These are phyloP conservation scores for Mechanitis mazaeus DNA, from an alignment of 2,888 invertebrate genomes.

Conservation along the genomic window DNA sequence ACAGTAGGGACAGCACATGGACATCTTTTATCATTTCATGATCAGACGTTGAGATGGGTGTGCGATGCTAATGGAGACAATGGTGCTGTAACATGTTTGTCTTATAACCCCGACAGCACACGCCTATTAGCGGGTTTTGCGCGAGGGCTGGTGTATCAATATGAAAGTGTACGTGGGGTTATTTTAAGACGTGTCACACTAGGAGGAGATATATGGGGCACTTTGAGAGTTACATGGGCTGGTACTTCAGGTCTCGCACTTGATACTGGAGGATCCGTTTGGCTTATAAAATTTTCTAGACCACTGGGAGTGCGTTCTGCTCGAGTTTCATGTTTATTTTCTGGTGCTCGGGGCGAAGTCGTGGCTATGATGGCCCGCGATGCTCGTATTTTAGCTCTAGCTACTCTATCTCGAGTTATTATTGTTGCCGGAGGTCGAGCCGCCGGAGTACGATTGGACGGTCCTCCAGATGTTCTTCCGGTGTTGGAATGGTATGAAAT, in stretches of 20 bases:
- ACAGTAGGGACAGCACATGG: conserved; percentile 98
- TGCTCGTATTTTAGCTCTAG: conserved; percentile 88
- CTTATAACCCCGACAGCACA: conserved; percentile 91
- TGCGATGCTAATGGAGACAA: conserved; percentile 81
- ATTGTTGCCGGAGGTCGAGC: conserved; percentile 66
- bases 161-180: conserved; percentile 85
- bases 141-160: conserved; percentile 92
- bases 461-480: conserved; percentile 87
- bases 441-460: conserved; percentile 79
- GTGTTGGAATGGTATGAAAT: conserved; percentile 89
- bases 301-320: conserved; percentile 92
- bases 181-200: conserved; percentile 65
- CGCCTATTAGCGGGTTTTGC: conserved; percentile 85
- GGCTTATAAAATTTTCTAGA: conserved; percentile 92
- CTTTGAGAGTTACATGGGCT: conserved; percentile 66
- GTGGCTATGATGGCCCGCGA: conserved; percentile 66
- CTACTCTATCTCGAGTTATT: conserved; percentile 91
- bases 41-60: conserved; percentile 94
- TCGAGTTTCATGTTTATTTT: conserved; percentile 95
- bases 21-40: conserved; percentile 83
- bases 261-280: conserved; percentile 97
- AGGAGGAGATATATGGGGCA: conserved; percentile 70
- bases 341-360: conserved; percentile 95
- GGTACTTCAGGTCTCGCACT: conserved; percentile 74
- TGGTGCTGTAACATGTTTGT: conserved; percentile 88